phyloP scores from a whole-genome alignment of 2,797 vertebrate species.

The Anabacerthia variegaticeps region DNA sequence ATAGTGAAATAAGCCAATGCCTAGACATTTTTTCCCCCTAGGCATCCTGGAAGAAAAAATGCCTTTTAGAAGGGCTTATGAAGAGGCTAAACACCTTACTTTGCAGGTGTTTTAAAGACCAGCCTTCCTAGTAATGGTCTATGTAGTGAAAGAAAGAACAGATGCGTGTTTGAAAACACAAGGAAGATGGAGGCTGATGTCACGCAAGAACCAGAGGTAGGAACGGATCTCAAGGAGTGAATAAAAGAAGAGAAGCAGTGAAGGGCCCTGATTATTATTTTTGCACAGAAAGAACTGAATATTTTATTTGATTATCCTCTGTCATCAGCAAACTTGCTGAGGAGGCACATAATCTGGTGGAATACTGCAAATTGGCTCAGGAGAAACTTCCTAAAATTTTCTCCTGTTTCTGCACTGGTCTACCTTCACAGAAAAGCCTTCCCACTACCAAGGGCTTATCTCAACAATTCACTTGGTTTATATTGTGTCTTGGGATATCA shows the following conservation, averaged over 20 bases:
- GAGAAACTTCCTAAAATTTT: neutral
- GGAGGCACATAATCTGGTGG: neutral
- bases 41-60: neutral
- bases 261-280: neutral
- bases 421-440: neutral
- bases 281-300: neutral
- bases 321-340: accelerated
- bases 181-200: neutral
- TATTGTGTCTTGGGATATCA: neutral
- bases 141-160: neutral
- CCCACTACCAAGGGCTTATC: neutral
- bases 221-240: neutral
- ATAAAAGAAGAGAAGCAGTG: neutral
- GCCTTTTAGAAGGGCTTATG: neutral
- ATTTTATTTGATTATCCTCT: neutral
- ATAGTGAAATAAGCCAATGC: neutral
- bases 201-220: neutral
- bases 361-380: neutral
- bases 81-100: neutral
- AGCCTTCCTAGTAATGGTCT: neutral
- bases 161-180: neutral
- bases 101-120: neutral
- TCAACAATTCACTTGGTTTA: neutral
- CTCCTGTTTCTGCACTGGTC: neutral
- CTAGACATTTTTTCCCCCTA: neutral